phyloP scores from a whole-genome alignment of 2,797 vertebrate species.

The Pterois miles region DNA sequence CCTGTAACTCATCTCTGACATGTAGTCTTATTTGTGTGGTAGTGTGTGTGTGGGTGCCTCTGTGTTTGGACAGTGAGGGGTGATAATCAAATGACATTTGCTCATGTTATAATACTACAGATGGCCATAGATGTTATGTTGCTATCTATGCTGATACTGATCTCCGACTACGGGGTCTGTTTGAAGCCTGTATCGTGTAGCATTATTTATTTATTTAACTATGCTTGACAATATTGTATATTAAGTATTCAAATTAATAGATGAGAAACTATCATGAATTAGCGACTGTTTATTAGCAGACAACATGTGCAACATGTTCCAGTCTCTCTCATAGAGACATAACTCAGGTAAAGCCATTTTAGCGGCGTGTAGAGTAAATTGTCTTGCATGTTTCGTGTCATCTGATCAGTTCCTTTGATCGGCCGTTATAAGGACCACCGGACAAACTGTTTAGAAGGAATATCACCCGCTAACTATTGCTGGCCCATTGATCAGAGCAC shows the following conservation, averaged over 20 bases:
- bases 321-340: not conserved
- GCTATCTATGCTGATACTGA: not conserved
- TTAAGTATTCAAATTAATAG: not conserved
- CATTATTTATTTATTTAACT: not conserved
- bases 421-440: rapidly evolving
- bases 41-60: not conserved
- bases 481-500: no score
- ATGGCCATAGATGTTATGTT: not conserved
- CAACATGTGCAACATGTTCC: not conserved
- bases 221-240: not conserved
- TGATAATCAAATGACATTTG: slow-evolving; percentile 2
- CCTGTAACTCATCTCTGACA: not conserved
- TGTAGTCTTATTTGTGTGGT: not conserved
- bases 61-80: slow-evolving; percentile 8
- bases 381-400: not conserved
- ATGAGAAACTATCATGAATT: no score
- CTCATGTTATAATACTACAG: not conserved
- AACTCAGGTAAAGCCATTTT: not conserved
- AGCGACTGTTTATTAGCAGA: not conserved
- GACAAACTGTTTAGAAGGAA: no score
- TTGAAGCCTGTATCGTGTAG: not conserved
- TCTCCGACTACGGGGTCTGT: not conserved
- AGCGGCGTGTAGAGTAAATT: not conserved
- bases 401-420: no score
- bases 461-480: no score